phyloP scores from a whole-genome alignment of 1,140 invertebrate genomes.

The Drosophila pseudoobscura region DNA sequence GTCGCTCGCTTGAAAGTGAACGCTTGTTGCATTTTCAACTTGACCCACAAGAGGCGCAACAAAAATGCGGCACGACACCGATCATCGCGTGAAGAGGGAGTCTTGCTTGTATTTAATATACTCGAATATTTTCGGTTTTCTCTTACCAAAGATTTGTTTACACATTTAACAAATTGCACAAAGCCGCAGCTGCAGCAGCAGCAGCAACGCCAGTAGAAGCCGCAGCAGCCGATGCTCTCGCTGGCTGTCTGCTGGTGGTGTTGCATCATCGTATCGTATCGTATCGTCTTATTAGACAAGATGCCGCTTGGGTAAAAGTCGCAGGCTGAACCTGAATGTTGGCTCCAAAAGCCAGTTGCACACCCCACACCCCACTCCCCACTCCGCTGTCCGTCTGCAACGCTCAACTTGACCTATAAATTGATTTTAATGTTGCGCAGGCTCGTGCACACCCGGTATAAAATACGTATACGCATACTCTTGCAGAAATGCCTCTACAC shows the following conservation, averaged over 20 bases:
- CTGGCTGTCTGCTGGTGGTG: constrained; percentile 1
- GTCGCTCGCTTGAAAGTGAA: constrained; percentile 52
- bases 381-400: constrained; percentile 19
- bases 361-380: constrained; percentile 9
- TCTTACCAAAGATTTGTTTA: constrained; percentile 55
- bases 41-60: constrained; percentile 62
- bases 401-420: constrained; percentile 80
- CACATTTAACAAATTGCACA: constrained; percentile 31
- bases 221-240: too few relatives aligned
- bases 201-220: too few relatives aligned
- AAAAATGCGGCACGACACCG: neutral
- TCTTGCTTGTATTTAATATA: constrained; percentile 12
- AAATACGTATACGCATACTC: too few relatives aligned
- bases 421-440: constrained; percentile 80
- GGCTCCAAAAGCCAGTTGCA: constrained; percentile 50
- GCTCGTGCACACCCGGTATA: constrained; percentile 30
- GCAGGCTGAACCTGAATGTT: constrained; percentile 70
- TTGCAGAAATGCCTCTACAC: too few relatives aligned
- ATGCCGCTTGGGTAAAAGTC: constrained; percentile 71
- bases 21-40: constrained; percentile 71
- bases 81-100: neutral
- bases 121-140: constrained; percentile 19
- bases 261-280: constrained; percentile 56
- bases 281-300: constrained; percentile 68
- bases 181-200: neutral